Conservation (phyloP, 2,888 invertebrate genomes). For the Cancer borealis region DNA sequence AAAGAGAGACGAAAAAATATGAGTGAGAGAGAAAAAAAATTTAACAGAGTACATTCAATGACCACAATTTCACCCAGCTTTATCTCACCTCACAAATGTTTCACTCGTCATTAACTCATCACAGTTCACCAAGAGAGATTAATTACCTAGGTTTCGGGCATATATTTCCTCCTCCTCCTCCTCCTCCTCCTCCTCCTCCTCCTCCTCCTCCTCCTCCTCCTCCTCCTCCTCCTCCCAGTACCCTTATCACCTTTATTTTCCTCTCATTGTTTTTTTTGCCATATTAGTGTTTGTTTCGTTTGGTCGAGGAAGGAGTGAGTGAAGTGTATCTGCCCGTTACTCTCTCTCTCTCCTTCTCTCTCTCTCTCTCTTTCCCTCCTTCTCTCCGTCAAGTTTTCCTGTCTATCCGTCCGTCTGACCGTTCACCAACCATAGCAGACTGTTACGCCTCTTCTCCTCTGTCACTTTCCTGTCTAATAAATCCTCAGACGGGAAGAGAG, state of each 20-base stretch:
- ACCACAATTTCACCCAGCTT: not conserved
- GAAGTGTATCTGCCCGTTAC: not conserved
- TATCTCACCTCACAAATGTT: not conserved
- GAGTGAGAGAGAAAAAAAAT: not conserved
- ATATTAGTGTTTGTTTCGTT: not conserved
- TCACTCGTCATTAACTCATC: not conserved
- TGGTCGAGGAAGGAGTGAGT: not conserved
- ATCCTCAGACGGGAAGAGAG: conserved; percentile 38
- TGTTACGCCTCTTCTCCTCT: not conserved
- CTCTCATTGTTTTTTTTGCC: not conserved
- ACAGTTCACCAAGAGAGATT: conserved; percentile 7
- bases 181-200: not conserved
- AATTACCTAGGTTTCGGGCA: not conserved
- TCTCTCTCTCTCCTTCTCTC: not conserved
- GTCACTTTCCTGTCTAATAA: conserved; percentile 43
- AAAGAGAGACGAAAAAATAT: not conserved
- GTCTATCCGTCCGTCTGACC: too few relatives aligned
- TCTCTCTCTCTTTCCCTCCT: not conserved
- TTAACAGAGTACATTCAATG: not conserved
- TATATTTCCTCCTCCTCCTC: too few relatives aligned
- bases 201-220: not conserved
- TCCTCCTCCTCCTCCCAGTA: not conserved
- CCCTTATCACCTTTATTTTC: not conserved
- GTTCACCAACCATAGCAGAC: not conserved
- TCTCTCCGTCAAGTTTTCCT: too few relatives aligned